These are phyloP conservation scores for Poecilus cupreus DNA, from an alignment of 2,888 invertebrate genomes.

Conservation along the genomic window DNA sequence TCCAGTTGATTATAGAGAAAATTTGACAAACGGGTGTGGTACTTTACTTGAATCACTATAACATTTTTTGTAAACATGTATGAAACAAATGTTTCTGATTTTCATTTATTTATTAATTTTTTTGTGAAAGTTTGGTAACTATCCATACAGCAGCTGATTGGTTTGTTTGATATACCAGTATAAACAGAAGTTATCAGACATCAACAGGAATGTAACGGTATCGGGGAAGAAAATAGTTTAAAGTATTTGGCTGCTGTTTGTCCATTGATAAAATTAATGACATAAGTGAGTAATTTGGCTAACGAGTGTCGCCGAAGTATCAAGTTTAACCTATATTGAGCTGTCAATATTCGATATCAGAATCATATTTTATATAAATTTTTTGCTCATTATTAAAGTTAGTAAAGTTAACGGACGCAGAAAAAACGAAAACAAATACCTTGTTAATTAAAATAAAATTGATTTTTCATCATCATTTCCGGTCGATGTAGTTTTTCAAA, in stretches of 20 bases:
- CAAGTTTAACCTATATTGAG: conserved; percentile 19
- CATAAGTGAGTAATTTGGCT: conserved; percentile 2
- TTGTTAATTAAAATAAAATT: conserved; percentile 55
- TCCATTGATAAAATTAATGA: conserved; percentile 9
- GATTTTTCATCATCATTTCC: conserved; percentile 57
- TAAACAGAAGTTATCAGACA: too few species aligned
- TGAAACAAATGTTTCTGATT: too few species aligned
- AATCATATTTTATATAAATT: conserved; percentile 20
- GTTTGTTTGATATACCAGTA: background rate
- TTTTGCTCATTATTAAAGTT: conserved; percentile 39
- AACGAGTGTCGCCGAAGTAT: background rate
- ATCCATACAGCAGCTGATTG: too few species aligned
- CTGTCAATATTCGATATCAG: conserved; percentile 23
- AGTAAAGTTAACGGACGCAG: conserved; percentile 43
- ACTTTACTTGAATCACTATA: too few species aligned
- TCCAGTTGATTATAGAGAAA: too few species aligned
- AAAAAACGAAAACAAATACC: conserved; percentile 51
- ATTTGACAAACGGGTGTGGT: too few species aligned
- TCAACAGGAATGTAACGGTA: too few species aligned
- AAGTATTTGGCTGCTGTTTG: background rate
- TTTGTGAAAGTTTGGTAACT: too few species aligned
- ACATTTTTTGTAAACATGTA: too few species aligned
- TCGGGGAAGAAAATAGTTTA: background rate
- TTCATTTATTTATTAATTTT: too few species aligned
- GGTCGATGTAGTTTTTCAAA: conserved; percentile 41